Conservation (phyloP, 2,797 vertebrate species). For the Selene dorsalis region DNA sequence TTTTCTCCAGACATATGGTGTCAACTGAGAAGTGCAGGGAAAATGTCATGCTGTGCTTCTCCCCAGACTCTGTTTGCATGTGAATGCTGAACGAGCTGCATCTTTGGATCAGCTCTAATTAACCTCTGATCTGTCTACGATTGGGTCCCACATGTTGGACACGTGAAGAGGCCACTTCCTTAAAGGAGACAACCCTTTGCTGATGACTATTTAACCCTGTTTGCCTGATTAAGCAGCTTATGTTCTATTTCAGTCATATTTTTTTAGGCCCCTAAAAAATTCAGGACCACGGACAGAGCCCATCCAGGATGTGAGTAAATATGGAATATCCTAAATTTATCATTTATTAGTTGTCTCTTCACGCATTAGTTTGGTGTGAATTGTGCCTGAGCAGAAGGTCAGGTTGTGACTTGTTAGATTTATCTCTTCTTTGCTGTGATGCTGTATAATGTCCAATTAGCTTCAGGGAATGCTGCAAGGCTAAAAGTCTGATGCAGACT, state of each 20-base stretch:
- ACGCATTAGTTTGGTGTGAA: background rate
- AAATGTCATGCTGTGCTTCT: background rate
- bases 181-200: background rate
- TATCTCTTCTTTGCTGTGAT: constrained; percentile 12
- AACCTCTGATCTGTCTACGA: background rate
- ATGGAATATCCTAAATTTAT: background rate
- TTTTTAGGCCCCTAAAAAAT: background rate
- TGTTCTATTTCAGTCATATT: background rate
- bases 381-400: constrained; percentile 14
- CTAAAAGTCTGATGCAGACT: constrained; percentile 1
- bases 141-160: background rate
- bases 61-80: background rate
- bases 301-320: background rate
- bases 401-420: background rate
- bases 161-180: background rate
- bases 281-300: background rate
- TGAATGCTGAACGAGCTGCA: background rate
- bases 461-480: constrained; percentile 5
- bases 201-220: background rate
- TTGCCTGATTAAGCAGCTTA: background rate
- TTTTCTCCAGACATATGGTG: background rate
- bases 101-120: background rate
- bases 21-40: background rate
- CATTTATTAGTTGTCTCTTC: constrained; percentile 5
- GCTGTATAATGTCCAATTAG: constrained; percentile 28